Base-by-base conservation (phyloP, 2,113 vertebrate genomes). In the Siphamia tubifer region DNA sequence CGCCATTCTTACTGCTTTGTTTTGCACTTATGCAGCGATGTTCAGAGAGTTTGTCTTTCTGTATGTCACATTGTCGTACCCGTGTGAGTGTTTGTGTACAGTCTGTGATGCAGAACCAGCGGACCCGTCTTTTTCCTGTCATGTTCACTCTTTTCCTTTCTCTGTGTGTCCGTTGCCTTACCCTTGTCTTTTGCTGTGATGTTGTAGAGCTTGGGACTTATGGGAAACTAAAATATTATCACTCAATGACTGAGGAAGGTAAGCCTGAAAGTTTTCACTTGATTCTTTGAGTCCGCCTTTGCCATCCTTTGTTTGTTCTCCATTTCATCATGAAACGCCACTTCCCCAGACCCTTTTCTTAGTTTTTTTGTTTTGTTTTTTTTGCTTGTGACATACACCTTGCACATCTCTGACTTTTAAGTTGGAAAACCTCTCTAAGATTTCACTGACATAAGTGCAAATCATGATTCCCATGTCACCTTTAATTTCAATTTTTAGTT, bases 181-280 rank as follows among this genome's bases (percentile, higher is more conserved):
- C 96, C 93, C 92, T 90, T 96, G 90, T 97, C 95, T 96, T 95
- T 96, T 97, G 94, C 95, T 96, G 93, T 96, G 92, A 96, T 95
- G 91, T 96, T 96, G 91, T 98, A 98, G 96, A 98, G 93, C 95
- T 98, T 95, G 96, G 96, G 93, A 95, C 96, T 94, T 98, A 97
- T 95, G 96, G 96, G 95, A 98, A 98, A 92, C 96, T 98, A 96
- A 98, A 97, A 96, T 98, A 96, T 97, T 97, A 98, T 98, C 95
- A 97, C 95, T 96, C 96, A 97, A 98, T 98, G 95, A 98, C 96
- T 92, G 95, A 98, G 94, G 96, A 98, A 98, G 96, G 96, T 98
- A 98, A 98, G 96, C 94, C 89, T 17, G 20, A 82, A 82, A 34
- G 35, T 79, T 93, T 96, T 92, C 92, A 92, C 90, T 93, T 82